Evolutionary conservation across 2,888 invertebrate species (phyloP), one percentile per base, ranked within the genome.

Genomic region (Drosophila merina): DNA sequence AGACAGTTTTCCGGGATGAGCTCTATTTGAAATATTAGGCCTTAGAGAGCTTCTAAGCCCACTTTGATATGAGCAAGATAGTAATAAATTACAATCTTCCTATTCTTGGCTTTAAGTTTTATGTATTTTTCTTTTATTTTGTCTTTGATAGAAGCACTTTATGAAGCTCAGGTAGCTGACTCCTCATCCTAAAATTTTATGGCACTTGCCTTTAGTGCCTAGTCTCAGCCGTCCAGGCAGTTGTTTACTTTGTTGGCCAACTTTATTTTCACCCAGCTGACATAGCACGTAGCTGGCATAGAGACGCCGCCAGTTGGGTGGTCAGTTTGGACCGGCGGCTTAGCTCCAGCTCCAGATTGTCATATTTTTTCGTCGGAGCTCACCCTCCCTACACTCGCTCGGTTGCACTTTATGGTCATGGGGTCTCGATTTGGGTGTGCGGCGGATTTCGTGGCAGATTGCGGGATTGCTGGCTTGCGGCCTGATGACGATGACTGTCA

Each of bases 401-500:
- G 72, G 74, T 78, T 70, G 72, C 78, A 74, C 64, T 82, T 84
- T 86, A 81, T 78, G 71, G 75, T 62, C 86, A 70, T 63, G 52
- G 9, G 44, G 55, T 31, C 40, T 28, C 42, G 36, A 45, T 48
- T 31, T 42, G 63, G 26, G 30, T n/a, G 36, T 36, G 36, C n/a
- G 36, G 36, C 6, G 12, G 36, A 36, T 36, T 36, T 36, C 36
- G n/a, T 36, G 36, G 36, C 36, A 5, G 36, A 36, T 36, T 6
- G 36, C 36, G 36, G 36, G n/a, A 66, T 57, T 58, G 58, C 57
- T 55, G 58, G 57, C 20, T 48, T 48, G 74, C 51, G 57, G 56
- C 20, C 36, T 20, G 12, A 8, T 58, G 62, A 55, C 50, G 66
- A 64, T 40, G 63, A 50, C 28, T 51, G 44, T 63, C 57, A 58